Base-by-base conservation (phyloP, 2,888 invertebrate genomes). In the Lapara coniferarum region DNA sequence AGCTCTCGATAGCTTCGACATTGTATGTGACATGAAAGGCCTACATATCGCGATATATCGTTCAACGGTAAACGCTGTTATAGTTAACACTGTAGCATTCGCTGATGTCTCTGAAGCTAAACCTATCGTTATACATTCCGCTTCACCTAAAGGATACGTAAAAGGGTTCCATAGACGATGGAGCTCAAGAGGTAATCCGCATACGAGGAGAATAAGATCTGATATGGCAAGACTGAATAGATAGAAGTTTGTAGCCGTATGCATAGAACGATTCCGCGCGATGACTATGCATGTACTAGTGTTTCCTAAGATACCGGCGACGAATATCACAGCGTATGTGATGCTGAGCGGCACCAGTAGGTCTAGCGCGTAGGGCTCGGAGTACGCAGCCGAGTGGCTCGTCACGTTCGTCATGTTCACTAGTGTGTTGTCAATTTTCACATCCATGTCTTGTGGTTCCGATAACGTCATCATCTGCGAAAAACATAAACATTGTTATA, bases 21-120 rank as follows among this genome's bases (percentile, higher is more conserved):
- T 96, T 5, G 97, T 97, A 84, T 97, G 97, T 2, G 96, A 96
- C 81, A 96, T 94, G 80, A 98, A 97, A 0, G 98, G 98, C 82
- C 97, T 96, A 81, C 97, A 97, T 78, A 98, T 97, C 7, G 97
- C 97, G 53, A 97, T 96, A 85, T 97, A 98, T 73, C 98, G 95
- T 87, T 98, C 98, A 14, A 98, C 96, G 0, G 97, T 98, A 87
- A 98, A 98, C 2, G 97, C 97, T 0, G 97, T 97, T 80, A 98
- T 98, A 13, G 97, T 97, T 73, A 97, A 89, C 2, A 98, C 97
- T 0, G 98, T 98, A 0, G 97, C 97, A 83, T 97, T 97, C 25
- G 97, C 96, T 0, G 97, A 96, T n/a, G 97, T 97, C 88, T 98
- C 98, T 0, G 98, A 97, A 0, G 97, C 96, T 66, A 98, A 95